Evolutionary conservation across 2,888 invertebrate genomes (phyloP).

Genomic region (Himalopsyche tibetana): DNA sequence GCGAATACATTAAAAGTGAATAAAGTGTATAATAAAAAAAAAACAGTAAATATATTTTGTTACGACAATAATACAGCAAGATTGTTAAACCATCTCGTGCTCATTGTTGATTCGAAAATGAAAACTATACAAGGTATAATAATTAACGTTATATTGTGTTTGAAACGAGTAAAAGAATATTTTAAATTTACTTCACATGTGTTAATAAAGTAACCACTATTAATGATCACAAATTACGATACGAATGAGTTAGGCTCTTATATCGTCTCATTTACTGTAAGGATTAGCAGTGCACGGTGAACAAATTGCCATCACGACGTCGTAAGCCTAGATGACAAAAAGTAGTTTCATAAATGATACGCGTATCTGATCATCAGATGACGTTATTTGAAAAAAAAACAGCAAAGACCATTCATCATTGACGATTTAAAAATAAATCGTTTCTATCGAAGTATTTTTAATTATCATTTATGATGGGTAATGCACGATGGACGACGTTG

Average conservation of each 20-base stretch:
- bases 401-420: not conserved
- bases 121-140: no score
- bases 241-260: not conserved
- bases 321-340: conserved; percentile 4
- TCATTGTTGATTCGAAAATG: no score
- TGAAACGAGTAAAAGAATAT: no score
- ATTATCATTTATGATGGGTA: not conserved
- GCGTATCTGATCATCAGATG: conserved; percentile 27
- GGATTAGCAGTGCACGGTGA: not conserved
- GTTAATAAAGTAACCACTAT: not conserved
- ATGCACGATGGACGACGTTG: not conserved
- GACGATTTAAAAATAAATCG: not conserved
- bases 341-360: conserved; percentile 38
- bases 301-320: conserved; percentile 3
- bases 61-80: no score
- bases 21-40: no score
- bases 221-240: not conserved
- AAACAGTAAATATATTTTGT: no score
- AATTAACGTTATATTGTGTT: no score
- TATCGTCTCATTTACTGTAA: not conserved
- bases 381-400: not conserved
- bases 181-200: no score
- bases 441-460: not conserved
- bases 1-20: no score
- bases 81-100: no score